phyloP scores from a whole-genome alignment of 2,888 invertebrate genomes.

The Dryococelus australis region DNA sequence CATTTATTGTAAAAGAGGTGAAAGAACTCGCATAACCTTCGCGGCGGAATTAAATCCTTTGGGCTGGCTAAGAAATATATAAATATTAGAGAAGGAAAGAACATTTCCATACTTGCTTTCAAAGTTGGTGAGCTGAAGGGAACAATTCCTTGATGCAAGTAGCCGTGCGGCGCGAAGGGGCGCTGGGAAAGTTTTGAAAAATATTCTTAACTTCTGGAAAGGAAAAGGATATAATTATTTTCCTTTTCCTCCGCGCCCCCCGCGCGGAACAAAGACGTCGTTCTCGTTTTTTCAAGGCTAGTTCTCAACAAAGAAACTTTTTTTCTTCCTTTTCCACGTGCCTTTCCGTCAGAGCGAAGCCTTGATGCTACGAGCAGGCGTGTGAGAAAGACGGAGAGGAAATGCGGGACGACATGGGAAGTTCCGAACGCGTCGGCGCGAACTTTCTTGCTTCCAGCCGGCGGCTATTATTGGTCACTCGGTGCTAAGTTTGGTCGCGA shows the following conservation, averaged over 20 bases:
- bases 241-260: not conserved
- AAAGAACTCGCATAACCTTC: too few relatives aligned
- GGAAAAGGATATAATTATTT: slow-evolving; percentile 16
- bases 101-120: not conserved
- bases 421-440: too few relatives aligned
- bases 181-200: not conserved
- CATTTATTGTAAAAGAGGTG: too few relatives aligned
- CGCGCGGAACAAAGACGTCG: not conserved
- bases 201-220: slow-evolving; percentile 5
- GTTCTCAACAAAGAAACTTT: not conserved
- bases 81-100: too few relatives aligned
- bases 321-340: too few relatives aligned
- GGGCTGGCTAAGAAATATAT: too few relatives aligned
- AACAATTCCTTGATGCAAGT: not conserved
- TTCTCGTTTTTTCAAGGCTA: slow-evolving; percentile 6
- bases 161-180: not conserved
- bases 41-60: too few relatives aligned
- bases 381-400: not conserved
- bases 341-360: not conserved
- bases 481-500: too few relatives aligned
- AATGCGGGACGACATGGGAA: too few relatives aligned
- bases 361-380: not conserved
- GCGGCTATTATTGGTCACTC: too few relatives aligned
- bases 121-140: not conserved
- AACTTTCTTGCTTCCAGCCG: too few relatives aligned